These are phyloP conservation scores for Oncorhynchus gorbuscha DNA, from an alignment of 2,113 vertebrate genomes.

Conservation along the genomic window DNA sequence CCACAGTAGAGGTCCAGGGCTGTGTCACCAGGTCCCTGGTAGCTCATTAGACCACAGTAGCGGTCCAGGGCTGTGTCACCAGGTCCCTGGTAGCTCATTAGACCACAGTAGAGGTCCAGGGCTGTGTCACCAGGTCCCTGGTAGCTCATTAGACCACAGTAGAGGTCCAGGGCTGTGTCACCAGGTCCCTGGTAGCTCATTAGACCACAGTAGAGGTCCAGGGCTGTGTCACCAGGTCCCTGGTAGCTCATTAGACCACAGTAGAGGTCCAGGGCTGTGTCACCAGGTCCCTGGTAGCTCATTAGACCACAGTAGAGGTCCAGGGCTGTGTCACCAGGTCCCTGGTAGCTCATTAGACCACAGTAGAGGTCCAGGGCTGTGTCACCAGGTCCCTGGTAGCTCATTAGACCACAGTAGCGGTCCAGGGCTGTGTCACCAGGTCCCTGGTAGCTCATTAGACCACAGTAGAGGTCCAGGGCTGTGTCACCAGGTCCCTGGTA, in stretches of 20 bases:
- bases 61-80: constrained; percentile 27
- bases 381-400: constrained; percentile 37
- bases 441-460: constrained; percentile 13
- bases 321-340: constrained; percentile 36
- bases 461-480: neutral
- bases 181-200: constrained; percentile 22
- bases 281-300: constrained; percentile 34
- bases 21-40: constrained; percentile 43
- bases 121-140: constrained; percentile 41
- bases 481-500: constrained; percentile 40
- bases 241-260: neutral
- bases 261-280: constrained; percentile 2
- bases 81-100: constrained; percentile 19
- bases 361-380: neutral
- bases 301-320: no score
- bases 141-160: no score
- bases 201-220: no score
- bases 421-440: constrained; percentile 31
- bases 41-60: constrained; percentile 35
- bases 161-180: constrained; percentile 22
- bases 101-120: no score
- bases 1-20: neutral
- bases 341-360: neutral
- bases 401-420: no score
- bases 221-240: constrained; percentile 38